A percentile compares a stretch with the other conserved stretches of the same genome.
phyloP scores from a whole-genome alignment of 1,140 invertebrate genomes.

The Eriosoma lanigerum region DNA sequence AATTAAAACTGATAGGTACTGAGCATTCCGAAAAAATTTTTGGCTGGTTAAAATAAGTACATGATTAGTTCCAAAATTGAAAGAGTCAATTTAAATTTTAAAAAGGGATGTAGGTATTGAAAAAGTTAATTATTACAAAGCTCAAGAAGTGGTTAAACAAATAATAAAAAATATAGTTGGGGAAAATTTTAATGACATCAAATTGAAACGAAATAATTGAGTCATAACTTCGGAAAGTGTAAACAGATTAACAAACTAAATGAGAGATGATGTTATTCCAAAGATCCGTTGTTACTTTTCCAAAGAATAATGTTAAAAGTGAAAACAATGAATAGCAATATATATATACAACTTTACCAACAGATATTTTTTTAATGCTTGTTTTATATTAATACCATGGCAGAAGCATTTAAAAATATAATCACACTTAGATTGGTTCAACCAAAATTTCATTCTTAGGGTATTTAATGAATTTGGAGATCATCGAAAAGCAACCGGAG shows the following conservation, averaged over 20 bases:
- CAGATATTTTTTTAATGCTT: too few relatives aligned
- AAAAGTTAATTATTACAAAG: constrained; percentile 59
- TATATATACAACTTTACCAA: too few relatives aligned
- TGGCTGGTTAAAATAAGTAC: constrained; percentile 57
- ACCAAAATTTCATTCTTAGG: too few relatives aligned
- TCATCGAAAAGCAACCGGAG: too few relatives aligned
- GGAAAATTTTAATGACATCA: constrained; percentile 3
- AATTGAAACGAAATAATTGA: constrained; percentile 26
- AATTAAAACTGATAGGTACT: constrained; percentile 58
- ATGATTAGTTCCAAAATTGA: constrained; percentile 57
- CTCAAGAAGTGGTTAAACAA: constrained; percentile 57
- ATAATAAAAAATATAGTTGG: constrained; percentile 55
- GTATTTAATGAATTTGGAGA: too few relatives aligned
- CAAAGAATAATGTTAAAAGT: constrained; percentile 27
- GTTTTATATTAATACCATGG: too few relatives aligned
- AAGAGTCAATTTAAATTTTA: constrained; percentile 57
- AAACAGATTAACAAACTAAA: not conserved
- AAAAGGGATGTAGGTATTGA: constrained; percentile 57
- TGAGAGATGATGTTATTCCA: constrained; percentile 23
- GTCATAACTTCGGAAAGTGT: constrained; percentile 9
- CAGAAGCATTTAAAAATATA: too few relatives aligned
- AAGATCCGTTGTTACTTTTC: constrained; percentile 34
- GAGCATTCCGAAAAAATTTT: constrained; percentile 57
- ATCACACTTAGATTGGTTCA: too few relatives aligned
- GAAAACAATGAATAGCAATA: constrained; percentile 43